Conservation (phyloP, 37 sponge, comb jelly and placozoan species). For the Aplysina aerophoba region DNA sequence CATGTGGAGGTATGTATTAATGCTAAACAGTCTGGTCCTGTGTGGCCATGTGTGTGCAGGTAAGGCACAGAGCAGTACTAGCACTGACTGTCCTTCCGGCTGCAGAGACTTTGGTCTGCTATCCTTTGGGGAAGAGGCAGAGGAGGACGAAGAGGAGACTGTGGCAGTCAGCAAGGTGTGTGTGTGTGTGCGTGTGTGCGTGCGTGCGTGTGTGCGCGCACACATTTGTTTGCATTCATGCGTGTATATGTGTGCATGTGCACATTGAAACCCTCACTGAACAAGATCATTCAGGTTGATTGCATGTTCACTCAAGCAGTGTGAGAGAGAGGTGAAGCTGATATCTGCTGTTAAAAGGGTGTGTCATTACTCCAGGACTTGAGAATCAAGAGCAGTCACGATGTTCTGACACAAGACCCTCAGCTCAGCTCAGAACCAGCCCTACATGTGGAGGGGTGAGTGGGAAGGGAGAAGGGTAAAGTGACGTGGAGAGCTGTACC, state of each 20-base stretch:
- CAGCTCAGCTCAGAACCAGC: slow-evolving; percentile 82
- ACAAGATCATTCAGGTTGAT: too few relatives aligned
- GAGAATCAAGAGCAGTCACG: slow-evolving; percentile 93
- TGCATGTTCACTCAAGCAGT: too few relatives aligned
- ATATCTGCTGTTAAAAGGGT: too few relatives aligned
- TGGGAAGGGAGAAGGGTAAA: neutral
- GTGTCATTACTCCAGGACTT: slow-evolving; percentile 40
- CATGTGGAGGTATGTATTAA: too few relatives aligned
- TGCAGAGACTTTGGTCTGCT: slow-evolving; percentile 88
- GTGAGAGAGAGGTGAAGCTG: too few relatives aligned
- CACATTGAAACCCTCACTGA: too few relatives aligned
- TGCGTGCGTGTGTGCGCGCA: slow-evolving; percentile 2
- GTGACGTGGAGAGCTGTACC: too few relatives aligned
- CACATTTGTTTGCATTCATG: slow-evolving; percentile 16
- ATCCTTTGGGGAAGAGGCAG: slow-evolving; percentile 97
- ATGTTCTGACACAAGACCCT: slow-evolving; percentile 83
- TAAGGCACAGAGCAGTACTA: too few relatives aligned
- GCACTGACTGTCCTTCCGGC: neutral
- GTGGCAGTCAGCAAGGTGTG: slow-evolving; percentile 35
- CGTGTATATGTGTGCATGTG: neutral
- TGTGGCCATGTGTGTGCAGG: too few relatives aligned
- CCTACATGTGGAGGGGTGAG: slow-evolving; percentile 18
- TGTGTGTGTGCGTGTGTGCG: slow-evolving; percentile 49
- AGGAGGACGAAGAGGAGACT: slow-evolving; percentile 89
- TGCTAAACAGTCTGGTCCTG: too few relatives aligned